A percentile compares a stretch with the other conserved stretches of the same genome.
These are phyloP conservation scores for Drosophila obscura DNA, from an alignment of 1,140 invertebrate species.

Conservation along the genomic window DNA sequence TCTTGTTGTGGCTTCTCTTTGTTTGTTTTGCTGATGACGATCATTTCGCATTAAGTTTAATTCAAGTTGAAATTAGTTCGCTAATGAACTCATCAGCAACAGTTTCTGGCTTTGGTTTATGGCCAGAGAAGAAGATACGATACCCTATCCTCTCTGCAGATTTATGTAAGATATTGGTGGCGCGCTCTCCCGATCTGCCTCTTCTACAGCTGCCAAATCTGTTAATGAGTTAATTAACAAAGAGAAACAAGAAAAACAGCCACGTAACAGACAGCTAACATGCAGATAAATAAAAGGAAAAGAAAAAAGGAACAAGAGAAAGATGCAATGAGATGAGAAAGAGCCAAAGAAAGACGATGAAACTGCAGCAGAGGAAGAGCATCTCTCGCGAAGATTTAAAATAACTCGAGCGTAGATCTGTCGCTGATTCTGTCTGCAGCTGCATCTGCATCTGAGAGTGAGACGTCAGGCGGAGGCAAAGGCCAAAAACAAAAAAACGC, in stretches of 20 bases:
- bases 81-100: conserved; percentile 81
- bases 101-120: conserved; percentile 54
- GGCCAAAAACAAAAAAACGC: background rate
- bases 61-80: conserved; percentile 83
- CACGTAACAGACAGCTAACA: conserved; percentile 60
- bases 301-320: conserved; percentile 21
- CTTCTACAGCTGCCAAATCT: conserved; percentile 23
- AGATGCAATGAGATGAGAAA: background rate
- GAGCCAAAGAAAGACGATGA: too few relatives aligned
- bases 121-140: conserved; percentile 1
- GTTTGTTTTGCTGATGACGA: conserved; percentile 82
- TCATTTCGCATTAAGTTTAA: conserved; percentile 83
- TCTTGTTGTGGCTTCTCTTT: conserved; percentile 69
- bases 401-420: conserved; percentile 22
- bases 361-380: conserved; percentile 5
- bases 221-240: conserved; percentile 83
- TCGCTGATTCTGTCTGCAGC: conserved; percentile 1
- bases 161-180: background rate
- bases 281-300: conserved; percentile 46
- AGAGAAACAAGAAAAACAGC: conserved; percentile 67
- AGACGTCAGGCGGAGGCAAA: conserved; percentile 9
- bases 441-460: conserved; percentile 48
- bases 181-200: background rate
- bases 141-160: conserved; percentile 3
- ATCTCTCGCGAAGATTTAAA: conserved; percentile 43